A percentile compares a stretch with the other conserved stretches of the same genome.
Conservation (phyloP, 2,113 vertebrate genomes). For the Tyrannus savana region DNA sequence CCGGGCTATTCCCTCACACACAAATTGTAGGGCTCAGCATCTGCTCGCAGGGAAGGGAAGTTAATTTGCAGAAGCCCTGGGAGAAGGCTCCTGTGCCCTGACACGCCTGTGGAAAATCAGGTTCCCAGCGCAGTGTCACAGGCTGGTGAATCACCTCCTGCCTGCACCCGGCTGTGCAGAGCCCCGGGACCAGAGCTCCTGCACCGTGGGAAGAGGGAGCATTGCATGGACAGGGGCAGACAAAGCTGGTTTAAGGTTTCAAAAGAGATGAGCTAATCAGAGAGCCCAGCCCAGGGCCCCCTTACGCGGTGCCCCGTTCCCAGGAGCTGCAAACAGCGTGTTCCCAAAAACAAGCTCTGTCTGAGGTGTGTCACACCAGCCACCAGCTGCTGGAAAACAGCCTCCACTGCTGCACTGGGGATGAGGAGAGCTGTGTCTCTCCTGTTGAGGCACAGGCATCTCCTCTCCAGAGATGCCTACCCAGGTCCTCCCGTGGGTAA, state of each 20-base stretch:
- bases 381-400: neutral
- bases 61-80: neutral
- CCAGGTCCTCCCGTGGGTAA: neutral
- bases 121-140: neutral
- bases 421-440: neutral
- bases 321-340: neutral
- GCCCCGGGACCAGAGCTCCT: neutral
- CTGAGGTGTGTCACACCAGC: neutral
- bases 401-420: accelerated
- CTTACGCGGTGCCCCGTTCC: neutral
- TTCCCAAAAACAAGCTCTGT: neutral
- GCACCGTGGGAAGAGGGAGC: neutral
- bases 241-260: constrained; percentile 7
- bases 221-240: neutral
- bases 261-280: constrained; percentile 28
- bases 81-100: neutral
- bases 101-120: constrained; percentile 38
- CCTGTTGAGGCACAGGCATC: neutral
- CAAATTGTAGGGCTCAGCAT: neutral
- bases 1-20: neutral
- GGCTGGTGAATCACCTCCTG: constrained; percentile 1
- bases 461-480: neutral
- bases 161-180: neutral
- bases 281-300: constrained; percentile 9
- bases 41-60: neutral